Conservation (phyloP, 2,888 invertebrate genomes). For the Cynaeus angustus region DNA sequence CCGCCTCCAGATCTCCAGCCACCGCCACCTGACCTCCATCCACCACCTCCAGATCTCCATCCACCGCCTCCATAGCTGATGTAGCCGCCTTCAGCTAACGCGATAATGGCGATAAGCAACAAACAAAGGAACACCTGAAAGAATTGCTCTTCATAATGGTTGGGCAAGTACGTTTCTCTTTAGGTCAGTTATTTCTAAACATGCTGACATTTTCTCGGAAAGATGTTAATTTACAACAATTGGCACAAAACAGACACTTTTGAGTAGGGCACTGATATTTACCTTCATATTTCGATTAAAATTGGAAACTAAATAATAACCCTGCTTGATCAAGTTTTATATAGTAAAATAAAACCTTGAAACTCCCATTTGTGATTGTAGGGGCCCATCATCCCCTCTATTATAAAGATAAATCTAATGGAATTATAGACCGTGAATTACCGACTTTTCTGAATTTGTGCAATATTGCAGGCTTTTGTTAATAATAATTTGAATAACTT, state of each 20-base stretch:
- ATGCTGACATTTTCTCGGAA: slow-evolving; percentile 26
- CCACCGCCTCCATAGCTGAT: slow-evolving; percentile 47
- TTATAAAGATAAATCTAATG: slow-evolving; percentile 21
- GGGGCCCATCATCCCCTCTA: slow-evolving; percentile 37
- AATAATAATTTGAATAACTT: slow-evolving; percentile 19
- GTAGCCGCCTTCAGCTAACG: slow-evolving; percentile 51
- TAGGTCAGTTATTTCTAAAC: slow-evolving; percentile 31
- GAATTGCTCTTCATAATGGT: slow-evolving; percentile 25
- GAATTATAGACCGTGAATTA: slow-evolving; percentile 18
- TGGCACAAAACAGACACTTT: neutral
- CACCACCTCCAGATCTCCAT: slow-evolving; percentile 40
- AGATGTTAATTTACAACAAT: slow-evolving; percentile 20
- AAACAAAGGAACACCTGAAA: slow-evolving; percentile 52
- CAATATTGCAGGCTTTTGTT: slow-evolving; percentile 21
- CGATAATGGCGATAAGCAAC: slow-evolving; percentile 47
- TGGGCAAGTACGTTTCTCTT: slow-evolving; percentile 21
- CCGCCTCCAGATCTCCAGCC: slow-evolving; percentile 33
- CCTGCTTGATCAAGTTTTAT: slow-evolving; percentile 47
- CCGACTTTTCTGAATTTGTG: slow-evolving; percentile 10
- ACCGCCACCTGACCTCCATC: slow-evolving; percentile 25
- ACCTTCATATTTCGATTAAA: slow-evolving; percentile 53
- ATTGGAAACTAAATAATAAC: slow-evolving; percentile 50
- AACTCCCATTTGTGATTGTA: slow-evolving; percentile 48
- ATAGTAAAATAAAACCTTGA: slow-evolving; percentile 51
- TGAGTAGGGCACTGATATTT: slow-evolving; percentile 20